Conservation (phyloP, 2,113 vertebrate genomes). For the Parus major region DNA sequence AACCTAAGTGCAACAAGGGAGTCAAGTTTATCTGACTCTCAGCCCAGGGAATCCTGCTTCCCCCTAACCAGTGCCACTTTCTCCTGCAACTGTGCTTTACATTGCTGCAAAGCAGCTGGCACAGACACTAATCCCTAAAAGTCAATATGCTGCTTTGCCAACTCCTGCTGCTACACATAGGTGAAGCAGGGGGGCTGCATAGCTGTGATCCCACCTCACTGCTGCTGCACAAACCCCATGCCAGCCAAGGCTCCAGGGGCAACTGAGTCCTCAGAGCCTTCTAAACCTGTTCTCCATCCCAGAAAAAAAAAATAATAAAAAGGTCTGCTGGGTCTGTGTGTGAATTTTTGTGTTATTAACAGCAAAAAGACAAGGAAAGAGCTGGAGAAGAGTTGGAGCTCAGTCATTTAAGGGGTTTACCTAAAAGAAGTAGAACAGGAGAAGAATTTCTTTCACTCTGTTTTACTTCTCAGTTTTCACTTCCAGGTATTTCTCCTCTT, state of each 20-base stretch:
- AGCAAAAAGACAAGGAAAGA: background rate
- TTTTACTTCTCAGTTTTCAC: background rate
- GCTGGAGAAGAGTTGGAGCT: background rate
- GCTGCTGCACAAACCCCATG: accelerated
- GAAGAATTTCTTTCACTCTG: background rate
- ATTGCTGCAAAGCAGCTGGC: background rate
- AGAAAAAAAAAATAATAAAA: background rate
- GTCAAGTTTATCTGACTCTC: background rate
- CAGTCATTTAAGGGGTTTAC: background rate
- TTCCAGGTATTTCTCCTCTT: background rate
- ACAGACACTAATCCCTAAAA: background rate
- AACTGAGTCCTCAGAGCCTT: background rate
- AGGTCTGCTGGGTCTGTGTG: background rate
- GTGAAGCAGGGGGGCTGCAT: accelerated
- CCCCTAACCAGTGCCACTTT: background rate
- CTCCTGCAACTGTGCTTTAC: background rate
- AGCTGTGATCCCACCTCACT: background rate
- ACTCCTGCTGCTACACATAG: accelerated
- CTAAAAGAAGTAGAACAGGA: background rate
- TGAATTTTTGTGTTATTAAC: background rate
- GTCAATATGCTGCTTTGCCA: accelerated
- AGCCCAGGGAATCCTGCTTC: background rate
- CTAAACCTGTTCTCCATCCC: accelerated
- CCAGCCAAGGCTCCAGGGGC: background rate
- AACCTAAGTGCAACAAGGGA: background rate